Base-by-base conservation (phyloP, 2,888 invertebrate species). In the Sinohyriopsis cumingii region DNA sequence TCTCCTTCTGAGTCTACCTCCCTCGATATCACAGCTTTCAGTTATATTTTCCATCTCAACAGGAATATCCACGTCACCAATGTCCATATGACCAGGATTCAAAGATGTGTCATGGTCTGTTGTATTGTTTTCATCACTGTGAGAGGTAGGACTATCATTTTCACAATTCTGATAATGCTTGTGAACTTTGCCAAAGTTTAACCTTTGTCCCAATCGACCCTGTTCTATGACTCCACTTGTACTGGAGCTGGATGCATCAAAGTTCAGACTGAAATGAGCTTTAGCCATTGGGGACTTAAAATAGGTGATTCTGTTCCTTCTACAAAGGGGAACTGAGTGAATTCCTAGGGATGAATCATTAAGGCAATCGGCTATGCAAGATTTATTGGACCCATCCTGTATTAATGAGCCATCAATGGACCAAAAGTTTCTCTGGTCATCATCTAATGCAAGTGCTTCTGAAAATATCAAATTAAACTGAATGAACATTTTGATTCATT, bases 191-290 rank as follows among this genome's bases (percentile, higher is more conserved):
- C 53, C 63, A 24, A 25, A 20, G 9, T 55, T 15, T 1, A 25
- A 25, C 59, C 76, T 74, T 59, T 69, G 65, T 2, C 80, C 77
- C 64, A 73, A 73, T 63, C 70, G 59, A 20, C 77, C 79, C 59
- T 71, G 45, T n/a, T 78, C 73, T 6, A 72, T 54, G 5, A 76
- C 72, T 15, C 79, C 82, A 67, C 78, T 80, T 20, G 82, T 80
- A 71, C 78, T 80, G 12, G 81, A 82, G 63, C 79, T 78, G 1
- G 28, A 54, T 9, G 72, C 45, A 45, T 45, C 45, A 3, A 45
- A 45, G 15, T 45, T 45, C 45, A 45, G 45, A 45, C 15, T 45
- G 45, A 45, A 45, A 45, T 45, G 45, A 45, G 45, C 45, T 45
- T 45, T 45, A 45, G 45, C 45, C 45, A 45, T 45, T 45, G 12